Evolutionary conservation across 2,113 vertebrate genomes (phyloP), one percentile per base, ranked within the genome.

Genomic region (Mus pahari): DNA sequence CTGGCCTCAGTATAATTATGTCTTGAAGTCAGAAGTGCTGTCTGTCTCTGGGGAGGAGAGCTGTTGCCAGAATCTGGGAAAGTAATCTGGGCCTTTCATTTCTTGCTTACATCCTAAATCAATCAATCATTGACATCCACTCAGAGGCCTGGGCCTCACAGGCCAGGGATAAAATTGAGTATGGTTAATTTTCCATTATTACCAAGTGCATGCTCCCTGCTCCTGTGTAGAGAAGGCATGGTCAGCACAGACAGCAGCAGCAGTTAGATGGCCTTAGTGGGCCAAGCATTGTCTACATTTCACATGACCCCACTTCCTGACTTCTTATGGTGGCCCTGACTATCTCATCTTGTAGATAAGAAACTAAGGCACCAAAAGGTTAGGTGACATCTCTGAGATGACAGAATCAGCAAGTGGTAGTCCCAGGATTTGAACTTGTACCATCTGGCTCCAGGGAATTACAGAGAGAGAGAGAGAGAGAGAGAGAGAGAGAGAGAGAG

Each of bases 51-150:
- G 74, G 92, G 93, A 89, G 90, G 70, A 89, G 6, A 89, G 6
- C 42, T 64, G 12, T 87, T 94, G 84, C 78, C 94, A 60, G 26
- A 81, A 90, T 94, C 66, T 89, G 81, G 94, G 39, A 60, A 87
- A 88, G 79, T 75, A 74, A 89, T 62, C n/a, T 81, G 81, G 83
- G 26, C 75, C 64, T 62, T 90, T 86, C 12, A 12, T 68, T 94
- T 94, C 62, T 90, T 70, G 92, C 89, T 91, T 42, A 86, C 48
- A 12, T 60, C 91, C 79, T 73, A 14, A 84, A 28, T 95, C 89
- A 75, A 0, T 92, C 89, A 66, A 1, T 90, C 79, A 20, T 64
- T 55, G 75, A 97, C 90, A 84, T 83, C 48, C 78, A 8, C 70
- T 11, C 33, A 9, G 95, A 58, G 62, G n/a, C 86, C 39, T n/a